Percentiles rank a stretch among this genome's conserved stretches.
These are phyloP conservation scores for Spialia ferax DNA, from an alignment of 2,888 invertebrate species.

Conservation along the genomic window DNA sequence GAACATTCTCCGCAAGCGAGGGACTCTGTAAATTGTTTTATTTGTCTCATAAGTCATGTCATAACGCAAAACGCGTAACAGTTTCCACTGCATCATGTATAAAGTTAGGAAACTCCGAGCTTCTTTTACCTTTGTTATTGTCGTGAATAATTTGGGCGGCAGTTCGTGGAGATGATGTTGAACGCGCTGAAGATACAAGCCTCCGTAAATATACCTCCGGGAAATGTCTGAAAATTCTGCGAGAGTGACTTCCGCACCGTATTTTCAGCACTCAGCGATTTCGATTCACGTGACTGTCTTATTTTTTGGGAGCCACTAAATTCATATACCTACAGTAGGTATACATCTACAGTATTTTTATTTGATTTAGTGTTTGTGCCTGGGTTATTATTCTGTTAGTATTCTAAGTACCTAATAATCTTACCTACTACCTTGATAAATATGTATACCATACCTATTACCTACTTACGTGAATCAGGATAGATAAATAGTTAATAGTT, in stretches of 20 bases:
- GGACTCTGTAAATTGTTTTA: slow-evolving; percentile 24
- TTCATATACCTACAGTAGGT: too few species aligned
- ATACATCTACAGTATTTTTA: too few species aligned
- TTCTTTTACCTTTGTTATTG: slow-evolving; percentile 59
- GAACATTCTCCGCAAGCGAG: not conserved
- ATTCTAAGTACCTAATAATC: too few species aligned
- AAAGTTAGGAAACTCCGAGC: slow-evolving; percentile 43
- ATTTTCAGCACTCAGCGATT: slow-evolving; percentile 26
- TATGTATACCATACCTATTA: too few species aligned
- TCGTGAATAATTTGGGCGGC: slow-evolving; percentile 61
- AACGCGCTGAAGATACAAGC: slow-evolving; percentile 61
- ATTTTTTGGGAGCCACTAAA: slow-evolving; percentile 7
- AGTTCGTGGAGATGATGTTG: slow-evolving; percentile 54
- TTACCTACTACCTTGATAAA: too few species aligned
- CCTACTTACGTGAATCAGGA: too few species aligned
- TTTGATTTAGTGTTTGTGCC: too few species aligned
- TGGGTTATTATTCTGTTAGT: too few species aligned
- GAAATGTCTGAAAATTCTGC: slow-evolving; percentile 60
- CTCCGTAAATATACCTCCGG: slow-evolving; percentile 72
- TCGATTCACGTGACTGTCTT: not conserved
- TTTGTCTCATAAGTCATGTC: not conserved
- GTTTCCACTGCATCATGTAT: slow-evolving; percentile 18
- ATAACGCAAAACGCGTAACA: slow-evolving; percentile 5
- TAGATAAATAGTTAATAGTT: too few species aligned
- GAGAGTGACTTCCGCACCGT: slow-evolving; percentile 27